Conservation (phyloP, 2,888 invertebrate genomes). For the Pardosa pseudoannulata region DNA sequence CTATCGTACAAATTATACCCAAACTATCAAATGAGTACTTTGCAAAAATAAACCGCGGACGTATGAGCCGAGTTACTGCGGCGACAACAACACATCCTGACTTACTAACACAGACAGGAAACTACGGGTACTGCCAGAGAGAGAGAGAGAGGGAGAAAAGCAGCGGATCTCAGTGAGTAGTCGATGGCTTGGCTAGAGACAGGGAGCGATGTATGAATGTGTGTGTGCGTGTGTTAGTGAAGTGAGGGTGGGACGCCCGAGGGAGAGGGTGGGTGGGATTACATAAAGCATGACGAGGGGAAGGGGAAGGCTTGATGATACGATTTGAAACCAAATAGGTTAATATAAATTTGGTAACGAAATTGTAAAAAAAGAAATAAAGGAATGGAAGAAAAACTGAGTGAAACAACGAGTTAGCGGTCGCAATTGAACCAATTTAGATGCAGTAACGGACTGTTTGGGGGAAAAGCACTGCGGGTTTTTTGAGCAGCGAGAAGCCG, state of each 20-base stretch:
- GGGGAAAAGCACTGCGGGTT: too few relatives aligned
- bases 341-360: neutral
- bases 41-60: neutral
- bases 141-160: slow-evolving; percentile 3
- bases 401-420: neutral
- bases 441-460: too few relatives aligned
- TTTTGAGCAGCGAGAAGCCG: too few relatives aligned
- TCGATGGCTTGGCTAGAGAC: neutral
- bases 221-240: neutral
- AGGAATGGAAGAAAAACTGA: too few relatives aligned
- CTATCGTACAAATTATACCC: neutral
- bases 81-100: slow-evolving; percentile 42
- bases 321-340: neutral
- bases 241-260: neutral
- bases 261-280: neutral
- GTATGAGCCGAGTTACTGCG: neutral
- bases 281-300: neutral
- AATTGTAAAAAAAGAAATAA: neutral
- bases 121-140: slow-evolving; percentile 20
- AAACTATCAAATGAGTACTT: slow-evolving; percentile 11
- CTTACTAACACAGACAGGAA: slow-evolving; percentile 29
- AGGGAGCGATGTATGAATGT: neutral
- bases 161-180: slow-evolving; percentile 12
- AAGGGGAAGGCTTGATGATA: neutral
- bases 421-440: neutral